phyloP scores from a whole-genome alignment of 2,113 vertebrate genomes.

The Tonatia bakeri region DNA sequence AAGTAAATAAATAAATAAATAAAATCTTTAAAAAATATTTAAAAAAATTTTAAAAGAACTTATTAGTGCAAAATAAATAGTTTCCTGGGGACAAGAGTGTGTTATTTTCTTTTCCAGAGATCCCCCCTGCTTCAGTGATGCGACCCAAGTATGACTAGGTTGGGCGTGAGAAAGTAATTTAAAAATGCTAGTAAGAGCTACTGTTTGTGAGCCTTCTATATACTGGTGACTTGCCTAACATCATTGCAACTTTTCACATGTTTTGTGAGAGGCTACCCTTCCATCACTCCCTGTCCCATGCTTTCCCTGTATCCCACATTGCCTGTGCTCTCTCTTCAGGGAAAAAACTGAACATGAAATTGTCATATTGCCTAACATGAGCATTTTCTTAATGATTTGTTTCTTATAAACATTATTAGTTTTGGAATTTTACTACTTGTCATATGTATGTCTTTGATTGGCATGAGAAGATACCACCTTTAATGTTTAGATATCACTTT shows the following conservation, averaged over 20 bases:
- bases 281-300: rapidly evolving
- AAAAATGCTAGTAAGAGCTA: background rate
- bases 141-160: background rate
- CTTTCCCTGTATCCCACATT: background rate
- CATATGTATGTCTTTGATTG: background rate
- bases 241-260: background rate
- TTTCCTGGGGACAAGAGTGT: background rate
- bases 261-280: background rate
- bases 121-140: background rate
- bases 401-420: background rate
- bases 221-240: background rate
- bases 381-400: background rate
- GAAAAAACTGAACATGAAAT: background rate
- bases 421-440: background rate
- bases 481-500: background rate
- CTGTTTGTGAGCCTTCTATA: background rate
- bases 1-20: no score
- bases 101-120: background rate
- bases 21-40: no score
- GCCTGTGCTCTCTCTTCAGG: background rate
- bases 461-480: background rate
- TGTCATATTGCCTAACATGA: background rate
- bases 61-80: background rate
- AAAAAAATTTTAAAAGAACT: background rate
- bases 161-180: background rate